These are phyloP conservation scores for Ladona fulva DNA, from an alignment of 1,140 invertebrate genomes.

Conservation along the genomic window DNA sequence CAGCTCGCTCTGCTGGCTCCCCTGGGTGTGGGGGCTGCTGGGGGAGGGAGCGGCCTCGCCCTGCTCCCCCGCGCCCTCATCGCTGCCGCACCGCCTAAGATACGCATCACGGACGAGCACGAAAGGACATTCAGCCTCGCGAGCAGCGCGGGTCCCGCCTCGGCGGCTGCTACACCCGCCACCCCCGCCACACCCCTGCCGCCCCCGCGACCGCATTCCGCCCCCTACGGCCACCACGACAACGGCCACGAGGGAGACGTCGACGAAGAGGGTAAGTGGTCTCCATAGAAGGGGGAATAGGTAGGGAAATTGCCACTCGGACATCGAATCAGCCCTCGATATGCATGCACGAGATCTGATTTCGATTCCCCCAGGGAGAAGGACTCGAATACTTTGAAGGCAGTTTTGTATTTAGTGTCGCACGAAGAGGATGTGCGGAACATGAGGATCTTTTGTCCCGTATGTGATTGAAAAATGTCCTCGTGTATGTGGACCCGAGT, in stretches of 20 bases:
- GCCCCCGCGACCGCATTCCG: not conserved
- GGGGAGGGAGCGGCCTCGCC: slow-evolving; percentile 42
- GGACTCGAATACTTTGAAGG: no score
- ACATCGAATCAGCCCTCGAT: no score
- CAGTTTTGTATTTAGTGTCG: no score
- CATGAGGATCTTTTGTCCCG: no score
- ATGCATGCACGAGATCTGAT: no score
- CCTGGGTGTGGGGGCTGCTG: slow-evolving; percentile 21
- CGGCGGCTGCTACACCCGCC: not conserved
- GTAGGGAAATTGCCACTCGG: no score
- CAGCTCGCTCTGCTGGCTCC: slow-evolving; percentile 47
- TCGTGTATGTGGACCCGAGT: no score
- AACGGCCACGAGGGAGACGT: not conserved
- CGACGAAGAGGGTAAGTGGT: not conserved
- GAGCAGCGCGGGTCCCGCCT: not conserved
- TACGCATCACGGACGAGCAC: slow-evolving; percentile 37
- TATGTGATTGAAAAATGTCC: no score
- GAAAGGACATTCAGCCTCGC: slow-evolving; percentile 30
- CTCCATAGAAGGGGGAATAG: no score
- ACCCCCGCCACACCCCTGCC: not conserved
- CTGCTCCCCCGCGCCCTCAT: slow-evolving; percentile 46
- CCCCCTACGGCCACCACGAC: not conserved
- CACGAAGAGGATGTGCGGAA: no score
- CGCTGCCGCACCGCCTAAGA: slow-evolving; percentile 37
- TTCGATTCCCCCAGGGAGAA: no score